Base-by-base conservation (phyloP, 2,797 vertebrate genomes). In the Pampus argenteus region DNA sequence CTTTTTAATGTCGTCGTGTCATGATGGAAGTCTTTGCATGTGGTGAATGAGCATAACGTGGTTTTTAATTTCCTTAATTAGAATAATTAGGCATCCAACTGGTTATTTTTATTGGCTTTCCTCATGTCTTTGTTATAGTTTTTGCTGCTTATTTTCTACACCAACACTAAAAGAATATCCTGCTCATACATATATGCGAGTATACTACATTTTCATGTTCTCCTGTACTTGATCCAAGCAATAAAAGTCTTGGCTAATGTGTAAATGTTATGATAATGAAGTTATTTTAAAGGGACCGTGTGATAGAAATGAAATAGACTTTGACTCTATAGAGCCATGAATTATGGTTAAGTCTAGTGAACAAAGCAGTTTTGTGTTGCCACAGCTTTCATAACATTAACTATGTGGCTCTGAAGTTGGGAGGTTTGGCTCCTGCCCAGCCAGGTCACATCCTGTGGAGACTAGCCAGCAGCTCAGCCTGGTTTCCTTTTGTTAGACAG, bases 361-460 rank as follows among this genome's bases (percentile, higher is more conserved):
- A 85, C 61, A 83, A 76, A 74, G 62, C 40, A 14, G 71, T 66
- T 73, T 70, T 67, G 63, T 78, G 75, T 69, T 2, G 29, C 49
- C 54, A 22, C 47, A 60, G 80, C 70, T 83, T 86, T 84, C 36
- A 71, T 56, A 69, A 84, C 60, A 51, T 75, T 55, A 74, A 63
- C 64, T 80, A 58, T 58, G 66, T 57, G 64, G 72, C 49, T 84
- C 59, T 81, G 51, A 70, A 76, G 59, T 60, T 60, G 69, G 60
- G 36, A 65, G 62, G 55, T 79, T 85, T 91, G 88, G 88, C 86
- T 79, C 23, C 26, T 59, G 67, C 70, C 84, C 87, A 91, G 81
- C 50, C 62, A 76, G 71, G 74, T 86, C 83, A 89, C 88, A 88
- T 91, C 90, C 89, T 82, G 88, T 85, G 67, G 77, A 86, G 56